These are phyloP conservation scores for Endotricha flammealis DNA, from an alignment of 2,888 invertebrate species.

Conservation along the genomic window DNA sequence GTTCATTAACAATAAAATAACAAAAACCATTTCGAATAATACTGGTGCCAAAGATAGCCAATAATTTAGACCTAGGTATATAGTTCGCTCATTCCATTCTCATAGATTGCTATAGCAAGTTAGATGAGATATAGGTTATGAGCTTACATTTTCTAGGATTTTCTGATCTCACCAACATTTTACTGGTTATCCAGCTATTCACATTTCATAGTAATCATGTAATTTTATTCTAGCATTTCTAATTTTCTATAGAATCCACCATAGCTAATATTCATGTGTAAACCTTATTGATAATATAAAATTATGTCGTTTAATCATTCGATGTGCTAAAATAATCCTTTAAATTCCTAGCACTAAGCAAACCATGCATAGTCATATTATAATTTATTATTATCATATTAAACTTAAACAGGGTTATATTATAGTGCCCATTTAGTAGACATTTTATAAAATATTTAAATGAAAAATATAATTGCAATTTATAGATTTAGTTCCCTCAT, in stretches of 20 bases:
- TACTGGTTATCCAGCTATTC: slow-evolving; percentile 20
- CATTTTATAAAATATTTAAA: slow-evolving; percentile 26
- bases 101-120: slow-evolving; percentile 62
- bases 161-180: slow-evolving; percentile 52
- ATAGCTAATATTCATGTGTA: slow-evolving; percentile 27
- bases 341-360: slow-evolving; percentile 42
- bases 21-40: slow-evolving; percentile 42
- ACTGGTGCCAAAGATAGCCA: slow-evolving; percentile 28
- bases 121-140: slow-evolving; percentile 53
- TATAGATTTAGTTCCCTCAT: slow-evolving; percentile 22
- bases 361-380: slow-evolving; percentile 17
- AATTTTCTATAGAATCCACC: slow-evolving; percentile 7
- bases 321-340: slow-evolving; percentile 34
- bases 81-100: slow-evolving; percentile 44
- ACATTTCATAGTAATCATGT: neutral
- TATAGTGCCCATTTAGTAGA: slow-evolving; percentile 23
- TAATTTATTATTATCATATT: slow-evolving; percentile 17
- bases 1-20: slow-evolving; percentile 70
- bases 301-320: slow-evolving; percentile 24
- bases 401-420: slow-evolving; percentile 28
- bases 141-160: slow-evolving; percentile 44
- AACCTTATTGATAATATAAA: neutral
- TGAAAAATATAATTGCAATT: slow-evolving; percentile 18
- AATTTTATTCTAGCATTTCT: slow-evolving; percentile 1
- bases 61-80: slow-evolving; percentile 32